phyloP scores from a whole-genome alignment of 2,888 invertebrate genomes.

The Sphaerophoria taeniata region DNA sequence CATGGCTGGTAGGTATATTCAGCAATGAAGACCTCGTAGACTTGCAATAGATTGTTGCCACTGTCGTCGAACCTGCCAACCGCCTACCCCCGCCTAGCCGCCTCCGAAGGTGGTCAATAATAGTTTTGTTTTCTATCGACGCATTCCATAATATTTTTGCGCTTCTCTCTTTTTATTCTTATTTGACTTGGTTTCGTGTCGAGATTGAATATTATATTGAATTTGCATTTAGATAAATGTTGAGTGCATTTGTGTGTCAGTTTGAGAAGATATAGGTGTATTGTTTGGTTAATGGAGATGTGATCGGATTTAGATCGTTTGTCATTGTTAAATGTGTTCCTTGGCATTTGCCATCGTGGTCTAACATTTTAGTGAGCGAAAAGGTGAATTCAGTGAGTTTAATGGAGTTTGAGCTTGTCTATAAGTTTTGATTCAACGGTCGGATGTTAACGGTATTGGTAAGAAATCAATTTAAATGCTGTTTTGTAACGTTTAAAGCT shows the following conservation, averaged over 20 bases:
- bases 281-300: neutral
- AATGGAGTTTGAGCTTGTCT: neutral
- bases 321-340: constrained; percentile 52
- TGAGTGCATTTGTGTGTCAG: constrained; percentile 23
- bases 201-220: constrained; percentile 38
- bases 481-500: no score
- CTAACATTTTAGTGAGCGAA: neutral
- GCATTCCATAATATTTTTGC: constrained; percentile 59
- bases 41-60: constrained; percentile 62
- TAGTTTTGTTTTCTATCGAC: constrained; percentile 64
- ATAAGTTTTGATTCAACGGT: no score
- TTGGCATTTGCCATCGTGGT: constrained; percentile 57
- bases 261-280: neutral
- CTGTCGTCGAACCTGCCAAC: constrained; percentile 16
- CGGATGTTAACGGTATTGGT: no score
- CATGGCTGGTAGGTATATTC: neutral
- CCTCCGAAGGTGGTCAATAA: constrained; percentile 63
- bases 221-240: constrained; percentile 67
- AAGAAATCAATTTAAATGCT: no score
- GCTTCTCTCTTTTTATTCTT: constrained; percentile 34
- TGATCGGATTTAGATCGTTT: constrained; percentile 68
- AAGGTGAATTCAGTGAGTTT: no score
- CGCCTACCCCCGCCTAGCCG: neutral
- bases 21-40: constrained; percentile 30
- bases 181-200: constrained; percentile 50